Evolutionary conservation across 2,797 vertebrate species (phyloP), one percentile per base, ranked within the genome.

Genomic region (Carapus acus): DNA sequence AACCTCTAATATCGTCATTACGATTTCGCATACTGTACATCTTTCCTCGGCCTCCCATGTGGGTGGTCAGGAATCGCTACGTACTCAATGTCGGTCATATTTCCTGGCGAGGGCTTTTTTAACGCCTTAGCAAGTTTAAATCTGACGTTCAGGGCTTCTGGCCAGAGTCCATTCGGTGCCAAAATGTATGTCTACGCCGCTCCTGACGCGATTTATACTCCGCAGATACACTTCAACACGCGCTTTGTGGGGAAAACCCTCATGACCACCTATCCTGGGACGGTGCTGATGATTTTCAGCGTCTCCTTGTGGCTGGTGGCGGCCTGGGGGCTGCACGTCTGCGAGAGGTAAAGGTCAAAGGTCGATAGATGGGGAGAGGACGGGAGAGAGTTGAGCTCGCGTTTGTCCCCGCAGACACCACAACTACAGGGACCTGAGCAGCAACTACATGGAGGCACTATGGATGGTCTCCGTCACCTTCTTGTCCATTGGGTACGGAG

Each of bases 391-490:
- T 54, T 50, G 3, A 16, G 2, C 40, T 8, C 6, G 15, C 48
- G 17, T 45, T 65, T 69, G 68, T 65, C 71, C 14, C 64, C 23
- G 27, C 83, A 96, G 94, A 82, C 95, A 97, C 76, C 94, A 97
- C 3, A 94, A 97, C 85, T 91, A 92, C 75, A 89, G 90, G 62
- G 94, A 97, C 1, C 88, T 97, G 22, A 96, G 93, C 55, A 97
- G 94, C 79, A 97, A 96, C 87, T 97, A 96, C 79, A 91, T 97
- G 86, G 92, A 94, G 2, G 94, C 94, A 59, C 83, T 97, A 91
- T 97, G 94, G 94, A 90, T 97, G 79, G 91, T 96, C 62, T 96
- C 94, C 2, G 94, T 96, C 80, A 97, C 94, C n/a, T 97, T 97
- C 85, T 74, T 97, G 54, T 96, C 94, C 79, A 96, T 97, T 0